Percentiles rank a stretch among this genome's conserved stretches.
Conservation (phyloP, 2,113 vertebrate genomes). For the Crotalus viridis region DNA sequence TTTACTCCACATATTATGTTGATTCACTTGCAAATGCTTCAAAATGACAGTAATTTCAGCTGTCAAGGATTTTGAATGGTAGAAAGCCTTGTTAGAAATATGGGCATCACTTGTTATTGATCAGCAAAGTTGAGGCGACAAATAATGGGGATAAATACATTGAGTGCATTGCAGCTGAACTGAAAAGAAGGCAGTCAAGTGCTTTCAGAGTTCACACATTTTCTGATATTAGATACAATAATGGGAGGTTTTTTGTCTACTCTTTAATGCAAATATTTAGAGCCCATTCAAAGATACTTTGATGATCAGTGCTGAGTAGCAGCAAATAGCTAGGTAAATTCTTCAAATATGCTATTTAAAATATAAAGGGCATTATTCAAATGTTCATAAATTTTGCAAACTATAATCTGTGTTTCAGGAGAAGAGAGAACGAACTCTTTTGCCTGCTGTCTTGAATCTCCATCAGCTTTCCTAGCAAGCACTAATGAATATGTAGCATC, state of each 20-base stretch:
- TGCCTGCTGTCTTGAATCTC: background rate
- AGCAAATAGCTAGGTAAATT: constrained; percentile 28
- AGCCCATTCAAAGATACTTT: constrained; percentile 20
- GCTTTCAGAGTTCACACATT: constrained; percentile 45
- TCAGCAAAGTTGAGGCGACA: constrained; percentile 27
- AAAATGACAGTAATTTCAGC: background rate
- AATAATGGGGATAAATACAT: constrained; percentile 11
- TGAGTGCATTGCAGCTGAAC: constrained; percentile 25
- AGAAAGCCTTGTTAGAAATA: constrained; percentile 23
- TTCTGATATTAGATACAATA: constrained; percentile 14
- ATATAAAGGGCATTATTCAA: background rate
- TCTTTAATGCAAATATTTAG: constrained; percentile 4
- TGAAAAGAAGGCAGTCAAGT: constrained; percentile 37
- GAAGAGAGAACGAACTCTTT: background rate
- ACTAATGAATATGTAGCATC: constrained; percentile 1
- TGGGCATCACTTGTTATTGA: constrained; percentile 52
- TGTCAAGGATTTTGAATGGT: constrained; percentile 60
- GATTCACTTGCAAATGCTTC: constrained; percentile 20
- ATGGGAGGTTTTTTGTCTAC: constrained; percentile 18
- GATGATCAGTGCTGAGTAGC: background rate
- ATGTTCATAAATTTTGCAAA: background rate
- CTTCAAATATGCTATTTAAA: constrained; percentile 12
- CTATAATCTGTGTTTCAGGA: constrained; percentile 13
- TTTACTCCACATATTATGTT: constrained; percentile 4
- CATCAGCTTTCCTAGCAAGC: constrained; percentile 19